Conservation (phyloP, 2,113 vertebrate genomes). For the Cephalopterus ornatus region DNA sequence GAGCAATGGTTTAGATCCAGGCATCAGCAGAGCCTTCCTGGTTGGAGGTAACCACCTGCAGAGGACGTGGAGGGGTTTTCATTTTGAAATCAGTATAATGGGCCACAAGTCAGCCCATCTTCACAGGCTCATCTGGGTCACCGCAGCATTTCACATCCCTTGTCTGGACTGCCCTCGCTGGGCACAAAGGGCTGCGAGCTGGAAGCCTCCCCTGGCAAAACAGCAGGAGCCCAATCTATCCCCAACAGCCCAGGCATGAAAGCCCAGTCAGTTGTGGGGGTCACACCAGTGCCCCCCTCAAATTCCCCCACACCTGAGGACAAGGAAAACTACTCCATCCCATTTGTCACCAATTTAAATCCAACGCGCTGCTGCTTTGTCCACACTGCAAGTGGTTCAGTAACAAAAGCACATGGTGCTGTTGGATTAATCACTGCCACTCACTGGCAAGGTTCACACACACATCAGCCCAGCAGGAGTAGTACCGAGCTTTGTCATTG, state of each 20-base stretch:
- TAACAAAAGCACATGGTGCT: not conserved
- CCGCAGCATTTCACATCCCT: rapidly evolving
- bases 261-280: rapidly evolving
- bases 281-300: not conserved
- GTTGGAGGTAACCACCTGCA: not conserved
- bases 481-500: slow-evolving; percentile 17
- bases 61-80: not conserved
- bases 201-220: not conserved
- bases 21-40: not conserved
- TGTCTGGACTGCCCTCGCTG: rapidly evolving
- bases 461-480: slow-evolving; percentile 39
- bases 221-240: not conserved
- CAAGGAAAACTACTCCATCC: not conserved
- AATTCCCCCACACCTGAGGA: not conserved
- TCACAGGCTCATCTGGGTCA: rapidly evolving
- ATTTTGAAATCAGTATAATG: not conserved
- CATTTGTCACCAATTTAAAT: not conserved
- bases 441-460: not conserved
- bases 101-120: not conserved
- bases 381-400: not conserved
- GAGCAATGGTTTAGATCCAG: not conserved
- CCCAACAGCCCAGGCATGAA: not conserved
- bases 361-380: not conserved
- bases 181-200: not conserved
- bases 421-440: slow-evolving; percentile 44